A percentile compares a stretch with the other conserved stretches of the same genome.
These are phyloP conservation scores for Trypoxylon attenuatum DNA, from an alignment of 2,888 invertebrate species.

Conservation along the genomic window DNA sequence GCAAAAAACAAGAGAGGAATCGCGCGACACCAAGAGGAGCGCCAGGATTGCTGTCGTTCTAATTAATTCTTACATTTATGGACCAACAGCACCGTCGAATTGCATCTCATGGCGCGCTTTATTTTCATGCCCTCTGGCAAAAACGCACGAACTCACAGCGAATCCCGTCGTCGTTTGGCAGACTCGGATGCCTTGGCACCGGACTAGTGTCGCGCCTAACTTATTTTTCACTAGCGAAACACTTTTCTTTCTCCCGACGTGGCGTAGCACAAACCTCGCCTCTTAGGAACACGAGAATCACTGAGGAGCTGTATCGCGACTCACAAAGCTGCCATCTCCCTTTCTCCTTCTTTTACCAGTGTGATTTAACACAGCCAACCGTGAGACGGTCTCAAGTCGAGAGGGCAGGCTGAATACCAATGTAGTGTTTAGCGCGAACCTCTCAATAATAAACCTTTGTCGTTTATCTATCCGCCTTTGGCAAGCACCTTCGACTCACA, in stretches of 20 bases:
- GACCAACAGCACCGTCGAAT: constrained; percentile 15
- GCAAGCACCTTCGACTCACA: neutral
- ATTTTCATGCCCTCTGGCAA: neutral
- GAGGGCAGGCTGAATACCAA: no score
- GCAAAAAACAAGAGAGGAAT: neutral
- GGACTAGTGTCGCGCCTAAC: constrained; percentile 12
- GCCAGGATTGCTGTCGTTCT: constrained; percentile 7
- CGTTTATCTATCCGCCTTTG: constrained; percentile 2
- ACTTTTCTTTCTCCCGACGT: constrained; percentile 23
- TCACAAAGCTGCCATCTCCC: no score
- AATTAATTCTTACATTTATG: constrained; percentile 35
- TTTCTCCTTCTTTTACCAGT: no score
- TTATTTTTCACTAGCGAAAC: constrained; percentile 34
- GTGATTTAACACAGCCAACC: no score
- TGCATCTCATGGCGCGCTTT: constrained; percentile 8
- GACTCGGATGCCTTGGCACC: constrained; percentile 35
- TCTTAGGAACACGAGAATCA: neutral
- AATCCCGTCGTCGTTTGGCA: constrained; percentile 46
- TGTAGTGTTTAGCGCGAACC: no score
- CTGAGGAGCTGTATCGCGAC: no score
- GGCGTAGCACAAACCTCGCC: constrained; percentile 6
- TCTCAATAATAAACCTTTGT: neutral
- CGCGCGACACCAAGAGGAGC: neutral
- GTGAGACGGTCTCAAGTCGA: no score
- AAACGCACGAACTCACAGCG: constrained; percentile 37